phyloP scores from a whole-genome alignment of 30 jellyfish, hydroid and myxozoan species.

The Aurelia aurita region DNA sequence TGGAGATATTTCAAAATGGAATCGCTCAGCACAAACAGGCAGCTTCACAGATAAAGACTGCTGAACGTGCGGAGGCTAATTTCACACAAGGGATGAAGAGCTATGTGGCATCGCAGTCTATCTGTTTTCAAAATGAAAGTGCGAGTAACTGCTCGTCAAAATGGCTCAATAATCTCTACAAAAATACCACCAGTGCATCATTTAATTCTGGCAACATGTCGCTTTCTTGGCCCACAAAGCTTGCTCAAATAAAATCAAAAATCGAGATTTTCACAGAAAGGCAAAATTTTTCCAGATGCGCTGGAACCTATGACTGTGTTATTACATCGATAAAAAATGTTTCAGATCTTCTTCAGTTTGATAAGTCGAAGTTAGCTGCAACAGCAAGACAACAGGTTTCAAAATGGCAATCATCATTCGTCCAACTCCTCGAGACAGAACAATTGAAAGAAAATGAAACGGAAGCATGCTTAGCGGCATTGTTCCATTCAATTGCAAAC shows the following conservation, averaged over 20 bases:
- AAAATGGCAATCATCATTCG: conserved; percentile 23
- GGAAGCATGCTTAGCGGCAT: not conserved
- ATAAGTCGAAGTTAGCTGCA: conserved; percentile 20
- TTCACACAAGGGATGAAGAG: conserved; percentile 18
- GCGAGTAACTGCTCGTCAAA: conserved; percentile 25
- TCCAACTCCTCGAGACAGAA: conserved; percentile 15
- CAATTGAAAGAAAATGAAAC: conserved; percentile 14
- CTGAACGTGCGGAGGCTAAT: conserved; percentile 10
- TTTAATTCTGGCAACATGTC: not conserved
- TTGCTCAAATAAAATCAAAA: conserved; percentile 21
- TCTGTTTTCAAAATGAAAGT: not conserved
- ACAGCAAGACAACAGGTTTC: conserved; percentile 29
- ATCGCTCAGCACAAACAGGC: conserved; percentile 9
- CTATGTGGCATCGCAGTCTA: not conserved
- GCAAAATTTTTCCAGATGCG: conserved; percentile 47
- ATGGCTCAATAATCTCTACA: conserved; percentile 36
- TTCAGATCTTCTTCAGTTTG: conserved; percentile 29
- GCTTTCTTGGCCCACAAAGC: conserved; percentile 44
- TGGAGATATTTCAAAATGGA: not conserved
- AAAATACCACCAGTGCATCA: not conserved
- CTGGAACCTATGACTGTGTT: conserved; percentile 62
- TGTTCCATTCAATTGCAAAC: conserved; percentile 5
- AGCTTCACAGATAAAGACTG: conserved; percentile 7
- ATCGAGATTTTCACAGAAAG: conserved; percentile 25
- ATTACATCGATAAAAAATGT: conserved; percentile 5